These are phyloP conservation scores for Antheraea mylitta DNA, from an alignment of 1,140 invertebrate genomes.

Conservation along the genomic window DNA sequence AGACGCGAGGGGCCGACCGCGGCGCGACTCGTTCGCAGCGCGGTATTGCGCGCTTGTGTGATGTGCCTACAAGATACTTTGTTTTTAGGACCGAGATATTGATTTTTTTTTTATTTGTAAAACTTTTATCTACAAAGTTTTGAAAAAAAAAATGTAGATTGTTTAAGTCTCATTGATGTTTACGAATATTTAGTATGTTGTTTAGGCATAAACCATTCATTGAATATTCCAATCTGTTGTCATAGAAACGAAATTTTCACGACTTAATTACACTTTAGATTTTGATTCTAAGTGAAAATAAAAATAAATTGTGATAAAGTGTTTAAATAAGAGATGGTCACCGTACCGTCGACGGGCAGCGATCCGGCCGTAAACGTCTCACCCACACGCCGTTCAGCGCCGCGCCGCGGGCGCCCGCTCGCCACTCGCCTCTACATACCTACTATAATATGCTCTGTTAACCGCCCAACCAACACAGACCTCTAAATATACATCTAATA, in stretches of 20 bases:
- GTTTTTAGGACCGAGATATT: neutral
- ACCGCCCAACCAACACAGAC: constrained; percentile 32
- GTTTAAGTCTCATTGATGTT: no score
- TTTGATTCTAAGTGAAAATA: neutral
- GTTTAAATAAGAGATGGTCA: constrained; percentile 35
- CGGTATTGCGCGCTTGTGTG: constrained; percentile 60
- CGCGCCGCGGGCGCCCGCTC: constrained; percentile 55
- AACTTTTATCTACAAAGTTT: neutral
- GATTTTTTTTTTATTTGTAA: neutral
- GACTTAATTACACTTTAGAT: neutral
- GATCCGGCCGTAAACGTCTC: constrained; percentile 77
- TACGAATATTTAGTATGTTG: no score
- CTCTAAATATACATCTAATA: constrained; percentile 29
- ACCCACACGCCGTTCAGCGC: constrained; percentile 55
- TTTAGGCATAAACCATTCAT: no score
- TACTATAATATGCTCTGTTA: constrained; percentile 55
- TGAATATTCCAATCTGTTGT: no score
- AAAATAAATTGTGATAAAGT: constrained; percentile 18
- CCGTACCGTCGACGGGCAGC: constrained; percentile 63
- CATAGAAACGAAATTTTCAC: neutral
- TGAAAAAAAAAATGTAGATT: no score
- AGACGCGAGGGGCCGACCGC: constrained; percentile 74
- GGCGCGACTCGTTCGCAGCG: constrained; percentile 67
- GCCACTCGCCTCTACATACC: constrained; percentile 70
- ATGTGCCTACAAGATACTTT: neutral